Base-by-base conservation (phyloP, 2,888 invertebrate species). In the Punctoribates punctum region DNA sequence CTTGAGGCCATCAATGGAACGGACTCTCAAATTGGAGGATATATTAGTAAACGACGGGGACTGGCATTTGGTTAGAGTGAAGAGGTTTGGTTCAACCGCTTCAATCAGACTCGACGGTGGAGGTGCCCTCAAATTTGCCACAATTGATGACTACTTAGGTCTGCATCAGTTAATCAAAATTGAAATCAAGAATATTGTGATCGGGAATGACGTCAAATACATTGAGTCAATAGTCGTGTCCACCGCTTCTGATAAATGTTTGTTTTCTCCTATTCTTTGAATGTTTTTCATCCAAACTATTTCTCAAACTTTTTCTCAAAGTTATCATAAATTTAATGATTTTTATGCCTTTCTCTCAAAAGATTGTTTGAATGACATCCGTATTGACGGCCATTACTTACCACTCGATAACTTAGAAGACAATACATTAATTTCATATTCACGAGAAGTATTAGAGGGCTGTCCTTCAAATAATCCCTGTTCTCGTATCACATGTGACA, bases 361-460 rank as follows among this genome's bases (percentile, higher is more conserved):
- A 84, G 84, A 85, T 54, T 87, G 87, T 81, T 82, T 87, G 77
- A 83, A 84, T 73, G 86, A 86, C 78, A 83, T 86, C 74, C 82
- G 86, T 17, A 83, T 84, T 78, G 83, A 86, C 79, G 82, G 83
- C 34, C 81, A 82, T 42, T 83, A 83, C 80, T 82, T 86, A 65
- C 85, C 85, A 0, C 82, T 85, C 82, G 79, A 79, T 73, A 77
- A 80, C 73, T 74, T 78, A 20, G 75, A 78, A 42, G 79, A 77
- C 46, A 77, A 54, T 77, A 77, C 79, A 17, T 75, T 73, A 83
- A 93, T 95, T 0, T 93, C 94, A 9, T 94, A 94, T 90, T 93
- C 93, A 17, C 88, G 93, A 80, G 94, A 96, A 84, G 87, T 96
- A 75, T 93, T 93, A 82, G 90, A 57, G 5, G 75, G 75, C 9